Evolutionary conservation across 2,888 invertebrate genomes (phyloP), one percentile per base, ranked within the genome.

Genomic region (Beris morrisii): DNA sequence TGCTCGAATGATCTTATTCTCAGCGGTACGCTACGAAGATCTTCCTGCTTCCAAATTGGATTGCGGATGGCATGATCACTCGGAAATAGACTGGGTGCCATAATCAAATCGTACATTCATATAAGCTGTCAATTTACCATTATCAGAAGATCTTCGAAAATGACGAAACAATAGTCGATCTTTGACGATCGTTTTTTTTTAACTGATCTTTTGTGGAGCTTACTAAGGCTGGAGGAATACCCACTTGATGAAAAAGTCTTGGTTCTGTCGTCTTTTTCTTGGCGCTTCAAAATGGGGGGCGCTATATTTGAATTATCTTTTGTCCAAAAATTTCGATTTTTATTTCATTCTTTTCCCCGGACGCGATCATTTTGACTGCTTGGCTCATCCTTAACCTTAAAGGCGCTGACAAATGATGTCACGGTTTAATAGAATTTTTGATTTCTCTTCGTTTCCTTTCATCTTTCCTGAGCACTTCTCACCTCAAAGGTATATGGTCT

Each of bases 401-500:
- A 43, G 30, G 44, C n/a, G 48, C 68, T 65, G 68, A 68, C 68
- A 68, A 68, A 68, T 68, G 66, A 66, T 66, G 64, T 68, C 66
- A 68, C 68, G 66, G 63, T 66, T 68, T 66, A 68, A 68, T 66
- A 68, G 66, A 65, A 65, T 65, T 65, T 22, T 67, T 57, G 50
- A 59, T 68, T 65, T 59, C 54, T 55, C 56, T 59, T 59, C 65
- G 28, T 31, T 44, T 43, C 13, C 9, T 44, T 9, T 44, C 31
- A 38, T 44, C n/a, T 12, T 13, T 32, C n/a, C 9, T 32, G 55
- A 12, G 43, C 15, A 13, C 38, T 12, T 15, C 48, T 13, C 48
- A 48, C 48, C 48, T 48, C 13, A 48, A 48, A 13, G 48, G 48
- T n/a, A 15, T 5, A 46, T n/a, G 46, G 50, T 50, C 38, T 38